Conservation (phyloP, 1,140 invertebrate species). For the Oscheius sp. region DNA sequence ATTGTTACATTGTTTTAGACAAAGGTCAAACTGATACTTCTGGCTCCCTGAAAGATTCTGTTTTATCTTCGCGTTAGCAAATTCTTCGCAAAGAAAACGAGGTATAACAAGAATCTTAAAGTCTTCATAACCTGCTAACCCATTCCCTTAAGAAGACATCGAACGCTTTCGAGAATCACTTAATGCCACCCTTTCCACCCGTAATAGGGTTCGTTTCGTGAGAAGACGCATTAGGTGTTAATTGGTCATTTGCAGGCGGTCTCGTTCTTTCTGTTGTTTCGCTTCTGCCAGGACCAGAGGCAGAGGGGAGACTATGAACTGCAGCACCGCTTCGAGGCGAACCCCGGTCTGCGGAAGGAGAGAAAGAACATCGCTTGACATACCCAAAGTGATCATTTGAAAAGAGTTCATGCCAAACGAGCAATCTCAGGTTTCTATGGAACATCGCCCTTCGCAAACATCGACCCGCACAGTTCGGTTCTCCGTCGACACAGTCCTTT, state of each 20-base stretch:
- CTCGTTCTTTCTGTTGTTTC: conserved; percentile 29
- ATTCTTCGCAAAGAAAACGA: no score
- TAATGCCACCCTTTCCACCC: no score
- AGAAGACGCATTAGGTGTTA: background rate
- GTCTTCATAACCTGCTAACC: no score
- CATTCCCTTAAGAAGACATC: no score
- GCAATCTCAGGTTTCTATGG: background rate
- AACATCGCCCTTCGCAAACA: background rate
- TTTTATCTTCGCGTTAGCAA: no score
- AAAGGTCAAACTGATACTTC: no score
- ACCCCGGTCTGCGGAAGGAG: conserved; percentile 7
- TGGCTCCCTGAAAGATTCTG: no score
- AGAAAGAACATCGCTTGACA: background rate
- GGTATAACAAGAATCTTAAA: background rate
- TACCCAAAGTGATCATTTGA: background rate
- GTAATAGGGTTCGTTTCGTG: background rate
- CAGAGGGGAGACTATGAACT: conserved; percentile 32
- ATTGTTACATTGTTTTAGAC: no score
- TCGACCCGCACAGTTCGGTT: background rate
- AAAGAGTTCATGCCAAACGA: background rate
- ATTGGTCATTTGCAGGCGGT: conserved; percentile 17
- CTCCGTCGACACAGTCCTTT: background rate
- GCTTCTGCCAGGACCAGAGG: conserved; percentile 28
- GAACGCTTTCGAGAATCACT: no score
- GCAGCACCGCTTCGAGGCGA: conserved; percentile 27